Base-by-base conservation (phyloP, 2,888 invertebrate species). In the Troides helena region DNA sequence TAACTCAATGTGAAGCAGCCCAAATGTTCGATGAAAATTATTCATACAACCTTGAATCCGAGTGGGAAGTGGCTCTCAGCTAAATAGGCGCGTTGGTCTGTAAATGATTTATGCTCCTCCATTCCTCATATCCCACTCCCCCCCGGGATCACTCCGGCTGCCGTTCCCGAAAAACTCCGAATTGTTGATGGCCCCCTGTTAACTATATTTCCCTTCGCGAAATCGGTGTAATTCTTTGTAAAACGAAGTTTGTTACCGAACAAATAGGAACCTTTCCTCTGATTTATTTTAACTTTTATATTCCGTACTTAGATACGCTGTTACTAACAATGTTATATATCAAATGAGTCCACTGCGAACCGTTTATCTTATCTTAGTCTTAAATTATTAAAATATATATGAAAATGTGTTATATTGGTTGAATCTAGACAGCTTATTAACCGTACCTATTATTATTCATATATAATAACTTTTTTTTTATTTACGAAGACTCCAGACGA, bases 81-180 rank as follows among this genome's bases (percentile, higher is more conserved):
- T n/a, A 74, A 74, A 75, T 75, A 74, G 75, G 77, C 75, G 78
- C 80, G 77, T 72, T 75, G 77, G 80, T 67, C 77, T 80, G 79
- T 80, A 75, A 81, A 80, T 81, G 80, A 81, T 81, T 81, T 79
- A 81, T 77, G 25, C 73, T 71, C 70, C 73, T 69, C 72, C 76
- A 77, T 78, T 78, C 78, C 76, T 79, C 78, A 80, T 77, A 79
- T 78, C 74, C 75, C 76, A 72, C 72, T 78, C 74, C 74, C 77
- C 77, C 76, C 72, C 72, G 74, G 76, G 74, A 71, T 73, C 74
- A 71, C 74, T 73, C 71, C 46, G 39, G 46, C 36, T 36, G 39
- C 59, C 1, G 53, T 25, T n/a, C 50, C 36, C 18, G 63, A 43
- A 30, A 36, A 61, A 65, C 2, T 53, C 62, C 59, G 62, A 50